Evolutionary conservation across 1,140 invertebrate genomes (phyloP).

Genomic region (Choristoneura fumiferana): DNA sequence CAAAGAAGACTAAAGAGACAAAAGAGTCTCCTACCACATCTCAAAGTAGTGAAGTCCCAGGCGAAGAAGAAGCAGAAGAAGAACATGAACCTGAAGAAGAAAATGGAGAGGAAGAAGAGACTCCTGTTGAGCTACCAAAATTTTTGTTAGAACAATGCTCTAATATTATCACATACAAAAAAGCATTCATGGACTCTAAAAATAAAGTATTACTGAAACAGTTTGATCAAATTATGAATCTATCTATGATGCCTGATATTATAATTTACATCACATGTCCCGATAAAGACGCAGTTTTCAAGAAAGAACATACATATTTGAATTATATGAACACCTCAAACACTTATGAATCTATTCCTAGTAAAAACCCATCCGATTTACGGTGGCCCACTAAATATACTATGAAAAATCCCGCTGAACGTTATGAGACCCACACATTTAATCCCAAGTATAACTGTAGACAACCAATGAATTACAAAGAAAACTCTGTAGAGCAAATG

Average conservation of each 20-base stretch:
- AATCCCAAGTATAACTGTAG: slow-evolving; percentile 64
- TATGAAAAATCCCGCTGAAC: slow-evolving; percentile 40
- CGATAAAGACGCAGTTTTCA: slow-evolving; percentile 73
- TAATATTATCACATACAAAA: slow-evolving; percentile 38
- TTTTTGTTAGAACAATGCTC: slow-evolving; percentile 55
- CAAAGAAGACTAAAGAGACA: slow-evolving; percentile 26
- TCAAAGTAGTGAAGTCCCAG: slow-evolving; percentile 37
- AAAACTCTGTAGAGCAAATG: slow-evolving; percentile 60
- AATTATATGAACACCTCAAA: slow-evolving; percentile 56
- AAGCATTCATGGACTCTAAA: slow-evolving; percentile 38
- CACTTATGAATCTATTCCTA: slow-evolving; percentile 40
- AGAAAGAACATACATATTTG: slow-evolving; percentile 64
- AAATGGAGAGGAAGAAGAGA: slow-evolving; percentile 39
- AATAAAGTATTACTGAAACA: slow-evolving; percentile 46
- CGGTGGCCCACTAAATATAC: slow-evolving; percentile 57
- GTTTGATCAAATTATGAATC: slow-evolving; percentile 49
- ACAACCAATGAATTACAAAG: slow-evolving; percentile 67
- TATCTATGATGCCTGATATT: slow-evolving; percentile 69
- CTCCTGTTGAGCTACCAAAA: slow-evolving; percentile 48
- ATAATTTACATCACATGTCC: slow-evolving; percentile 78
- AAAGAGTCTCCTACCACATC: slow-evolving; percentile 27
- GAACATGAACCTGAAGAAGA: slow-evolving; percentile 19
- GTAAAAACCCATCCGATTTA: slow-evolving; percentile 35
- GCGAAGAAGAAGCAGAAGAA: slow-evolving; percentile 32
- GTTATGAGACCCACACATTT: slow-evolving; percentile 41